Base-by-base conservation (phyloP, 2,113 vertebrate genomes). In the Glareola pratincola region DNA sequence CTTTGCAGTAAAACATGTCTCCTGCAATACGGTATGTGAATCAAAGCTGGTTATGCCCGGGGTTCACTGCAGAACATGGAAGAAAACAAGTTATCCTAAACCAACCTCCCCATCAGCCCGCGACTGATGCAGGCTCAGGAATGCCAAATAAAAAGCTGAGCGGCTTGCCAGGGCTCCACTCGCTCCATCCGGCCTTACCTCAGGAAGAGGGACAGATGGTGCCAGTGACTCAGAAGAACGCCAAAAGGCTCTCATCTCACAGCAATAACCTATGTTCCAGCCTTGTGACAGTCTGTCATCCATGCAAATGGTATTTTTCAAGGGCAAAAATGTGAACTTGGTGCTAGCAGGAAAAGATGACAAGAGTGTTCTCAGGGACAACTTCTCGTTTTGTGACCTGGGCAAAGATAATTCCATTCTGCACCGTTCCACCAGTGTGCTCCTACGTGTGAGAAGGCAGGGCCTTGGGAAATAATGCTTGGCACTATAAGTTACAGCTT, bases 131-230 rank as follows among this genome's bases (percentile, higher is more conserved):
- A 94, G 68, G 56, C 37, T 72, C 19, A 1, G 34, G 62, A 90
- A 82, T 39, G 79, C 85, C 78, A 94, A 90, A 82, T 5, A 32
- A 67, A 89, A 92, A 66, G 57, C 75, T 2, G 34, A 79, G 43
- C 2, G 7, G 87, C 39, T 5, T 56, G 88, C 85, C 90, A 93
- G 66, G 60, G 53, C 71, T 93, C 37, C 23, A 3, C 87, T 90
- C 1, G 0, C 54, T 94, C 79, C 82, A 93, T 80, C 95, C 88
- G 17, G 80, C 74, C 87, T 57, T 76, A 94, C 91, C 76, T 75
- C 87, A 90, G 94, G 53, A 88, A 93, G 27, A 80, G 78, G 72
- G 85, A 95, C 96, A 97, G 92, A 97, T 96, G 96, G 96, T 92
- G 92, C 26, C 92, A 96, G 63, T 96, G 96, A 94, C 93, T 97